These are phyloP conservation scores for Sturnus vulgaris DNA, from an alignment of 2,113 vertebrate species.

Conservation along the genomic window DNA sequence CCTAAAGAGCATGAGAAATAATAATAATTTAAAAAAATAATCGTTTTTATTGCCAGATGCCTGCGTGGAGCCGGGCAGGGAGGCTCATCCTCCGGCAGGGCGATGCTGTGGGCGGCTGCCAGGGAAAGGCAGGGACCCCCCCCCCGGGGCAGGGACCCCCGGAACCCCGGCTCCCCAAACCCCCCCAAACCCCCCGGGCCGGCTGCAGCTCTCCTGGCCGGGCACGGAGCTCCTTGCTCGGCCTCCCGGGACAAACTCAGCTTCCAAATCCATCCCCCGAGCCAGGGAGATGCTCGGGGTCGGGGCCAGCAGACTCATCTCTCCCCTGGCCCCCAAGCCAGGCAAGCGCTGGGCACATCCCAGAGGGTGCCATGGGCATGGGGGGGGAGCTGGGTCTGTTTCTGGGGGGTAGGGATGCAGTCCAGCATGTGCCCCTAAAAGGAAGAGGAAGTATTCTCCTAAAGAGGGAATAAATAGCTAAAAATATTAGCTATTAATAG, in stretches of 20 bases:
- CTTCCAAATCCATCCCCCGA: neutral
- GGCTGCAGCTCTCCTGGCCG: neutral
- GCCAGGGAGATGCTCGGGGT: neutral
- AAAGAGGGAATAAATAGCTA: slow-evolving; percentile 60
- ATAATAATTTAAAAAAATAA: neutral
- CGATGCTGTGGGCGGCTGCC: neutral
- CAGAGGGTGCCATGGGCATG: fast-evolving
- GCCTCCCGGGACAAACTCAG: neutral
- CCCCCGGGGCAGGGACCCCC: fast-evolving
- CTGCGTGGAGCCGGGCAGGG: neutral
- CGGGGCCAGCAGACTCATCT: neutral
- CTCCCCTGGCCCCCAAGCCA: neutral
- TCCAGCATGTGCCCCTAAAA: slow-evolving; percentile 22
- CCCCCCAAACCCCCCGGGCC: neutral
- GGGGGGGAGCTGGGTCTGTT: neutral
- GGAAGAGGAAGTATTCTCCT: slow-evolving; percentile 62
- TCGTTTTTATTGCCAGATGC: neutral
- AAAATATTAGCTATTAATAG: slow-evolving; percentile 68
- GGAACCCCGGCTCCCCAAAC: neutral
- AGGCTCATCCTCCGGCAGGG: neutral
- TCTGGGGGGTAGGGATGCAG: neutral
- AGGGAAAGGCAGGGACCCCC: neutral
- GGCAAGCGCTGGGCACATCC: neutral
- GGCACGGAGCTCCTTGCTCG: neutral
- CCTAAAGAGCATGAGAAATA: neutral